phyloP scores from a whole-genome alignment of 2,113 vertebrate genomes.

The Isurus oxyrinchus region DNA sequence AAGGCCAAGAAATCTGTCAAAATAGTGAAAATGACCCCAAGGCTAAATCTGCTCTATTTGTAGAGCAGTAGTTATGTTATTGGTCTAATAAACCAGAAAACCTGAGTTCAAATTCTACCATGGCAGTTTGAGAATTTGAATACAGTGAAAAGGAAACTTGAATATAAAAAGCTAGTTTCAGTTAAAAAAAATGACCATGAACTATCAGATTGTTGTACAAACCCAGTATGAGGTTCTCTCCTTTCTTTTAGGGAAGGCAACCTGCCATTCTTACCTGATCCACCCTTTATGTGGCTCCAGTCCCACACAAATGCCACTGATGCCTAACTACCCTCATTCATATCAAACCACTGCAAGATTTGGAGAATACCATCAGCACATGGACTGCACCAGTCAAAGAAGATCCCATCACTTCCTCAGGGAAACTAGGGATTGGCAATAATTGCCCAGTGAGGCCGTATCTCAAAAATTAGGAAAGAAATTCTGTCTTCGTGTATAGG shows the following conservation, averaged over 20 bases:
- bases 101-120: not conserved
- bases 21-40: not conserved
- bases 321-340: not conserved
- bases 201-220: not conserved
- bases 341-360: not conserved
- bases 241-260: not conserved
- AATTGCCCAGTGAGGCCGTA: not conserved
- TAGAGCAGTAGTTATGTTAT: not conserved
- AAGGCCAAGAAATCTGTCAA: not conserved
- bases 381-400: not conserved
- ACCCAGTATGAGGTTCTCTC: not conserved
- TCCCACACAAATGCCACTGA: not conserved
- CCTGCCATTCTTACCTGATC: not conserved
- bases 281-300: no score
- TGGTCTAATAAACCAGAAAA: not conserved
- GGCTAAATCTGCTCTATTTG: no score
- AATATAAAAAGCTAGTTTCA: not conserved
- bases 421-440: not conserved
- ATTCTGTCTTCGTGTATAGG: not conserved
- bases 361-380: not conserved
- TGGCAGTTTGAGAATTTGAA: not conserved
- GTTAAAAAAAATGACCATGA: not conserved
- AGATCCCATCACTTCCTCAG: not conserved
- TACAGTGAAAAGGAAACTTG: not conserved
- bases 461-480: not conserved